Evolutionary conservation across 92 coral and sea anemone species (phyloP).

Genomic region (Pocillopora meandrina): DNA sequence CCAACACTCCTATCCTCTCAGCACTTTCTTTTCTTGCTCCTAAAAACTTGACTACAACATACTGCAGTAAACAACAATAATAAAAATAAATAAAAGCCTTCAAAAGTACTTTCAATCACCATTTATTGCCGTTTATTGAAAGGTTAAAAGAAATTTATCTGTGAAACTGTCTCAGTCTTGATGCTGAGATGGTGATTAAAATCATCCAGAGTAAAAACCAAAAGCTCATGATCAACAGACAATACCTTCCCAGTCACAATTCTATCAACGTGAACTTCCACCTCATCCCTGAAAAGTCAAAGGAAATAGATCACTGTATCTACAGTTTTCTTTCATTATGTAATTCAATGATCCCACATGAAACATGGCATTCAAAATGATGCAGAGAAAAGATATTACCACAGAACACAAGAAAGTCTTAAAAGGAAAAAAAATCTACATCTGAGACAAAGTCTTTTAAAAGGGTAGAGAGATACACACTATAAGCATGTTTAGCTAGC

Average conservation of each 20-base stretch:
- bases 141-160: no score
- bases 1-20: conserved; percentile 92
- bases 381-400: not conserved
- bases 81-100: not conserved
- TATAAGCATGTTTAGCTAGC: not conserved
- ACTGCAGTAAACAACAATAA: conserved; percentile 50
- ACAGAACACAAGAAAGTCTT: not conserved
- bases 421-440: no score
- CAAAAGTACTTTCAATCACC: not conserved
- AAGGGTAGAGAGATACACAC: not conserved
- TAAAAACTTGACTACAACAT: conserved; percentile 87
- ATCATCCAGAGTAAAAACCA: no score
- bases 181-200: no score
- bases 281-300: conserved; percentile 85
- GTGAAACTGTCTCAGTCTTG: no score
- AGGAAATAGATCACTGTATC: not conserved
- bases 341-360: no score
- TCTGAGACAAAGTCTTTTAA: no score
- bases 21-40: conserved; percentile 86
- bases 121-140: no score
- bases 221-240: no score
- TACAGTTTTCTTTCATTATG: no score
- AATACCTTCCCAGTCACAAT: conserved; percentile 84
- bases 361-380: not conserved
- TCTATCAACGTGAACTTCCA: conserved; percentile 81